A percentile compares a stretch with the other conserved stretches of the same genome.
phyloP scores from a whole-genome alignment of 35 echinoderm and acorn worm genomes.

The Apostichopus japonicus region DNA sequence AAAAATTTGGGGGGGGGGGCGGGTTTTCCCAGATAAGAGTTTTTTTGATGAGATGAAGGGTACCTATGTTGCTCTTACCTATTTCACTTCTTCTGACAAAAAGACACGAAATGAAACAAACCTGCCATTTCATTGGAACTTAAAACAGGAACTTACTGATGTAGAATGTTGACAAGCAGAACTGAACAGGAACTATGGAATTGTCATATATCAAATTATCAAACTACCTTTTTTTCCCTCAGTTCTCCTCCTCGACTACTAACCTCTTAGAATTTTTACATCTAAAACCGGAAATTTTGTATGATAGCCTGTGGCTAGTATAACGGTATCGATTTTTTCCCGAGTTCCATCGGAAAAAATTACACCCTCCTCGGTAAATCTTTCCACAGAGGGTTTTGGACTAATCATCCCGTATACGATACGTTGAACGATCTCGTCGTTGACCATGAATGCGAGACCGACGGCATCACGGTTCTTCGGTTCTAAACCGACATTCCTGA shows the following conservation, averaged over 20 bases:
- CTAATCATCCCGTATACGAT: background rate
- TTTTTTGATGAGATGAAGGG: too few species aligned
- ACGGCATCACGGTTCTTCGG: background rate
- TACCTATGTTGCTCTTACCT: too few species aligned
- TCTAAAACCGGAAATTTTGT: background rate
- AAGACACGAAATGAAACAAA: too few species aligned
- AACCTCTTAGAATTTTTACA: background rate
- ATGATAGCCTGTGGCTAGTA: background rate
- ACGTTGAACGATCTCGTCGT: background rate
- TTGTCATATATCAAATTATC: too few species aligned
- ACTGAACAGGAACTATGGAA: too few species aligned
- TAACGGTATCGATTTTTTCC: background rate
- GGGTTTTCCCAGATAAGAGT: too few species aligned
- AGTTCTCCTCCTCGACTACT: background rate
- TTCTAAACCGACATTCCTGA: background rate
- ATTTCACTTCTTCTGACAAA: too few species aligned
- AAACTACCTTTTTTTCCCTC: too few species aligned
- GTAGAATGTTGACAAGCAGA: too few species aligned
- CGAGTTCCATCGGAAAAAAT: background rate
- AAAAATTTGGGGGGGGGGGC: too few species aligned
- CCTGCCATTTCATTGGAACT: too few species aligned
- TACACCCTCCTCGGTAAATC: conserved; percentile 12
- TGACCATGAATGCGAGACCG: background rate
- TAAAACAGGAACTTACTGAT: too few species aligned
- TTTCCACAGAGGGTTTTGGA: background rate